Percentiles rank a stretch among this genome's conserved stretches.
Evolutionary conservation across 2,888 invertebrate genomes (phyloP).

Genomic region (Apodemia zela): DNA sequence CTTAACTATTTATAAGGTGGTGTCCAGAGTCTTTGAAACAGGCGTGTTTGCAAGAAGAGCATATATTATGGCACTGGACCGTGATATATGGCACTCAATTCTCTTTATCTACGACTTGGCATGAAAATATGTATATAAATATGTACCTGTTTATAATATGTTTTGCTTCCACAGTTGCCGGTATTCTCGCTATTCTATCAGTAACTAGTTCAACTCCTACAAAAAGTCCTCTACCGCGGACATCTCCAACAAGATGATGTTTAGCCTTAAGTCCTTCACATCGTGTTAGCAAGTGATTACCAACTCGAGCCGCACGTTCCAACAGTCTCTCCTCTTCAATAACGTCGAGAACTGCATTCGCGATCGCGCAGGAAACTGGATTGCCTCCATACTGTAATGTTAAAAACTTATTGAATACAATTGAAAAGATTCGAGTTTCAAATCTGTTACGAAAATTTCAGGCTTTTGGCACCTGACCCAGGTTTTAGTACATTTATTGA

Average conservation of each 20-base stretch:
- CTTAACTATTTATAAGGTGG: too few species aligned
- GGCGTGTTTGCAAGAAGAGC: too few species aligned
- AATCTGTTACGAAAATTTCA: too few species aligned
- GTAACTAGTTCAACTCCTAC: slow-evolving; percentile 96
- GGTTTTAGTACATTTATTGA: too few species aligned
- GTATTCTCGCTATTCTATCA: slow-evolving; percentile 86
- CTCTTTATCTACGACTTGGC: too few species aligned
- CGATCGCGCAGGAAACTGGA: slow-evolving; percentile 98
- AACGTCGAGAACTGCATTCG: slow-evolving; percentile 95
- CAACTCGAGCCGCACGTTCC: slow-evolving; percentile 90
- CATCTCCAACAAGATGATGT: slow-evolving; percentile 91
- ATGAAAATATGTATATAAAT: too few species aligned
- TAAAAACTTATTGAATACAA: slow-evolving; percentile 5
- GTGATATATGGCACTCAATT: too few species aligned
- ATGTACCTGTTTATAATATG: slow-evolving; percentile 87
- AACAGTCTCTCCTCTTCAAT: slow-evolving; percentile 93
- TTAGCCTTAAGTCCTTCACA: slow-evolving; percentile 85
- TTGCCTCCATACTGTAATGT: slow-evolving; percentile 96
- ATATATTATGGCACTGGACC: too few species aligned
- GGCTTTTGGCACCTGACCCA: too few species aligned
- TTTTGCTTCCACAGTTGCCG: slow-evolving; percentile 91
- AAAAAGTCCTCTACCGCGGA: slow-evolving; percentile 95
- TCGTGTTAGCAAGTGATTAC: slow-evolving; percentile 86
- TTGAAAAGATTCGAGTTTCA: too few species aligned
- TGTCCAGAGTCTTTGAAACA: too few species aligned